phyloP scores from a whole-genome alignment of 2,113 vertebrate species.

The Ibidorhyncha struthersii region DNA sequence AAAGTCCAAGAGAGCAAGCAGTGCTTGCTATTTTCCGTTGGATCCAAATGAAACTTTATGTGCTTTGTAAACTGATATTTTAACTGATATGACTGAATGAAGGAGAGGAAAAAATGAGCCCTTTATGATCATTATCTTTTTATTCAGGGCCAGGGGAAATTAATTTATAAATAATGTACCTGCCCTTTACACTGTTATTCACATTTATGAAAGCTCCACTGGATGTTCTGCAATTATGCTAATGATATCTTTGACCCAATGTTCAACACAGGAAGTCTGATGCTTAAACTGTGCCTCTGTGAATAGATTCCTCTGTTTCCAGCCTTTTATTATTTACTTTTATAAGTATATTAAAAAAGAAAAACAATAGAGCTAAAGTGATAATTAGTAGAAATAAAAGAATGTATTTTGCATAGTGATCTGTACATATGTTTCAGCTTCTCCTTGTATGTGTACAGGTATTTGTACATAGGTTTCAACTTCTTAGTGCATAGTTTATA shows the following conservation, averaged over 20 bases:
- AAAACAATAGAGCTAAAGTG: neutral
- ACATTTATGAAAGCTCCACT: neutral
- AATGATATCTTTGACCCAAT: neutral
- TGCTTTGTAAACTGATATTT: conserved; percentile 3
- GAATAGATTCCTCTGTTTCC: neutral
- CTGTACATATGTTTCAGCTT: neutral
- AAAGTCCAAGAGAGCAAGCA: neutral
- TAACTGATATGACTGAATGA: neutral
- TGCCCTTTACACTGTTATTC: neutral
- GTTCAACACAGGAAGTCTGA: neutral
- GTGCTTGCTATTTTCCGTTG: neutral
- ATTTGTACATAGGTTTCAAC: neutral
- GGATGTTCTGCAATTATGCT: conserved; percentile 1
- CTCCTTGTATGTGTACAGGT: neutral
- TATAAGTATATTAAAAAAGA: neutral
- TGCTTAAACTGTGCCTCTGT: neutral
- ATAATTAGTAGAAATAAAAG: neutral
- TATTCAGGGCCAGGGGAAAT: neutral
- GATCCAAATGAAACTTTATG: neutral
- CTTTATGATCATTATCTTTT: neutral
- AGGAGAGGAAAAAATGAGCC: neutral
- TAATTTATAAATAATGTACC: conserved; percentile 18
- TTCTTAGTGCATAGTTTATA: neutral
- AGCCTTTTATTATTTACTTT: neutral
- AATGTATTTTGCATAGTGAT: neutral